These are phyloP conservation scores for Philypnodon macrostomus DNA, from an alignment of 2,797 vertebrate genomes.

Conservation along the genomic window DNA sequence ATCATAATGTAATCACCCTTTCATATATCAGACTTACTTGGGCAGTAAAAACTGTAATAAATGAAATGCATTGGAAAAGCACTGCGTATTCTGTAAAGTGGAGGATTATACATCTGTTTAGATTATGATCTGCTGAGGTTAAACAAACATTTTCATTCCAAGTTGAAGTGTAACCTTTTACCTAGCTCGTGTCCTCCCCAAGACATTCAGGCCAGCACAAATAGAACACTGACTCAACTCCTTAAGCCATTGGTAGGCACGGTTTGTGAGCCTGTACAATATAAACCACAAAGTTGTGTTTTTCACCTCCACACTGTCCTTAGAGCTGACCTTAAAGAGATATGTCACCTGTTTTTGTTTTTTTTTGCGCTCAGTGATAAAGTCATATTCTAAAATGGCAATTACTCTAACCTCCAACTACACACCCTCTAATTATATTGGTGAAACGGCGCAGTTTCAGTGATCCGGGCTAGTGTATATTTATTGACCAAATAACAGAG, in stretches of 20 bases:
- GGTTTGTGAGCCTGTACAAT: constrained; percentile 7
- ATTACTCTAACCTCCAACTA: too few relatives aligned
- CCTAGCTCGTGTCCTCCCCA: not conserved
- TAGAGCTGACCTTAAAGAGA: constrained; percentile 24
- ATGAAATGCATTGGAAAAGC: not conserved
- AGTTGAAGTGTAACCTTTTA: constrained; percentile 26
- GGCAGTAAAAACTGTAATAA: not conserved
- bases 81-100: not conserved
- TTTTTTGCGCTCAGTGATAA: not conserved
- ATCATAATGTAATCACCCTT: not conserved
- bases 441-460: too few relatives aligned
- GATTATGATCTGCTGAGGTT: not conserved
- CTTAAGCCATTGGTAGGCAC: constrained; percentile 8
- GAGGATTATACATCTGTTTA: not conserved
- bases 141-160: constrained; percentile 1
- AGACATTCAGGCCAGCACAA: constrained; percentile 7
- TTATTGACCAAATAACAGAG: too few relatives aligned
- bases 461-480: too few relatives aligned
- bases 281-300: constrained; percentile 5
- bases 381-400: not conserved
- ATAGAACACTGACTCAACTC: constrained; percentile 13
- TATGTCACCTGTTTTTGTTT: constrained; percentile 12
- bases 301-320: constrained; percentile 42
- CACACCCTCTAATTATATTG: too few relatives aligned
- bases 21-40: too few relatives aligned